Base-by-base conservation (phyloP, 2,888 invertebrate genomes). In the Xestia sexstrigata region DNA sequence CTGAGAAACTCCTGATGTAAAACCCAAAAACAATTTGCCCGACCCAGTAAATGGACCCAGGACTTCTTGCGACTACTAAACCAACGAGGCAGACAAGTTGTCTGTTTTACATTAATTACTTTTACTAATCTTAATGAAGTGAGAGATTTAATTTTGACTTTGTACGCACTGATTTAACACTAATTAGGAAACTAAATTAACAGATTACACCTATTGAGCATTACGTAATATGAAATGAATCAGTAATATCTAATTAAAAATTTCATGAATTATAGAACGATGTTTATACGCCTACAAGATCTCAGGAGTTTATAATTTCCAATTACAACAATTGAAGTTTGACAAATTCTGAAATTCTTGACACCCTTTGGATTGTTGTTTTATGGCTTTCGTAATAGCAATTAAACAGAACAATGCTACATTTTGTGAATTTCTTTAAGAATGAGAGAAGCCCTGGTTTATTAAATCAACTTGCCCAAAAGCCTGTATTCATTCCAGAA, bases 251-350 rank as follows among this genome's bases (percentile, higher is more conserved):
- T 71, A 35, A 71, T 81, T 70, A 71, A 58, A 15, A 49, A 70
- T 7, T 78, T 78, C 62, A 63, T 78, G 58, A 83, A 71, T 83
- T 45, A 63, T 70, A 47, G 58, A 83, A 68, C 49, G 15, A 55
- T 66, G 49, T 58, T 60, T 55, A 49, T n/a, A n/a, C 15, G 49
- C 52, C 35, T 58, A 58, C 35, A 35, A n/a, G 13, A 42, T 65
- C 58, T 66, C 23, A 65, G 26, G 23, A 63, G 76, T 35, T 65
- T 66, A 49, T 49, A 20, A 69, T 82, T 82, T 69, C 82, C 15
- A 65, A 79, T 76, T 76, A 69, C 42, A 26, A 42, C 68, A 70
- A 68, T 68, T 82, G 78, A 67, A 42, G 66, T 68, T 82, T 62
- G 55, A 70, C 30, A 70, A 70, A 70, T 62, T 45, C 11, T n/a